Base-by-base conservation (phyloP, 1,140 invertebrate genomes). In the Zophobas morio region DNA sequence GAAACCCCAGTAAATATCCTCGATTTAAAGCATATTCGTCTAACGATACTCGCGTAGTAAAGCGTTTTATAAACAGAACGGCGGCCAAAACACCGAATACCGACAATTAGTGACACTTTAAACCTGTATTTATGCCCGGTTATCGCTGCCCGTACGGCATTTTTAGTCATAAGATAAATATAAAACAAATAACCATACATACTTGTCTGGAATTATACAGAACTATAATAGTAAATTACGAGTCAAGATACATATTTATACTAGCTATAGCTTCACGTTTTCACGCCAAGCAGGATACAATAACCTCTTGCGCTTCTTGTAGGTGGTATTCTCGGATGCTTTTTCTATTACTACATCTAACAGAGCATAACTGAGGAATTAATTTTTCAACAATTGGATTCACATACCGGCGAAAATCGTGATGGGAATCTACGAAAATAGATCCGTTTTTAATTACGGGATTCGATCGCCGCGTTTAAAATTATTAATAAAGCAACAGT, bases 381-480 rank as follows among this genome's bases (percentile, higher is more conserved):
- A 71, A 76, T 76, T 76, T 70, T 60, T 75, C 35, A 53, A 63
- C 47, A 75, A 66, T 75, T 66, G 40, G 60, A 37, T 75, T 75
- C 74, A 75, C 54, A 75, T 63, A 51, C 56, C 60, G 74, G 66
- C 74, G 40, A 66, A 75, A 60, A 73, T 57, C 51, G 60, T 66
- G 60, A 42, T 66, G 60, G 39, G 60, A 66, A 66, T 42, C 39
- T 42, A 66, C 60, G 20, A 66, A 66, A 66, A 66, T 66, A 66
- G 60, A 46, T 66, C 42, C 60, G 39, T 66, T 66, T 66, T 66
- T 66, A 42, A 66, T 42, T 66, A 66, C 37, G 37, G 56, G 39
- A 46, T 42, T 66, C 60, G 60, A 66, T 79, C 79, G 79, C 78
- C 77, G 77, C 80, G 81, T 82, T 80, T 82, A 46, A 51, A 51